A percentile compares a stretch with the other conserved stretches of the same genome.
These are phyloP conservation scores for Ceratoteleas bidentatus DNA, from an alignment of 1,140 invertebrate species.

Conservation along the genomic window DNA sequence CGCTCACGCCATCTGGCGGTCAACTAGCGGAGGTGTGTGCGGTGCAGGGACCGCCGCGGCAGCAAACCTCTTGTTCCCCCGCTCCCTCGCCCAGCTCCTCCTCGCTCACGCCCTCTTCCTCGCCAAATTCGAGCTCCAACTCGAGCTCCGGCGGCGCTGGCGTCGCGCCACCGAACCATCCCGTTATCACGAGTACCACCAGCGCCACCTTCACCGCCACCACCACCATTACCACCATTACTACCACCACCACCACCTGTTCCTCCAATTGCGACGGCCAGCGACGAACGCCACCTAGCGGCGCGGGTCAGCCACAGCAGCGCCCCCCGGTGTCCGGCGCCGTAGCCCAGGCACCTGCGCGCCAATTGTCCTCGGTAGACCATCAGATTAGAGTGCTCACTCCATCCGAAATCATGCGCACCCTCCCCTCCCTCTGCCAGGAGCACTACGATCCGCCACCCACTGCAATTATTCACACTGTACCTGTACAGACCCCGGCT, in stretches of 20 bases:
- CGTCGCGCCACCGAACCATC: constrained; percentile 1
- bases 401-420: constrained; percentile 92
- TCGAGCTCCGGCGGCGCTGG: not conserved
- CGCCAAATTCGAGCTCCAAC: constrained; percentile 42
- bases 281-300: constrained; percentile 73
- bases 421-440: constrained; percentile 89
- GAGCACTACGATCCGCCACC: constrained; percentile 85
- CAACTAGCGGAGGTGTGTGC: constrained; percentile 81
- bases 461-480: constrained; percentile 82
- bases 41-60: constrained; percentile 79
- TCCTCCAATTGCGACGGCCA: constrained; percentile 74
- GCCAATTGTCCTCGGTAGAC: constrained; percentile 83
- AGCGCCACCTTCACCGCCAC: too few relatives aligned
- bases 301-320: constrained; percentile 70
- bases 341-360: constrained; percentile 71
- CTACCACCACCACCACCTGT: constrained; percentile 68
- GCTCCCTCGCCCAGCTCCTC: constrained; percentile 73
- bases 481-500: constrained; percentile 81
- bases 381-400: constrained; percentile 92
- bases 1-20: constrained; percentile 65
- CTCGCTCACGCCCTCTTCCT: constrained; percentile 72
- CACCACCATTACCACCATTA: constrained; percentile 67
- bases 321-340: constrained; percentile 64
- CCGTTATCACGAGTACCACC: too few relatives aligned
- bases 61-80: constrained; percentile 78